A percentile compares a stretch with the other conserved stretches of the same genome.
Conservation (phyloP, 2,797 vertebrate genomes). For the Benthosema pterotum region DNA sequence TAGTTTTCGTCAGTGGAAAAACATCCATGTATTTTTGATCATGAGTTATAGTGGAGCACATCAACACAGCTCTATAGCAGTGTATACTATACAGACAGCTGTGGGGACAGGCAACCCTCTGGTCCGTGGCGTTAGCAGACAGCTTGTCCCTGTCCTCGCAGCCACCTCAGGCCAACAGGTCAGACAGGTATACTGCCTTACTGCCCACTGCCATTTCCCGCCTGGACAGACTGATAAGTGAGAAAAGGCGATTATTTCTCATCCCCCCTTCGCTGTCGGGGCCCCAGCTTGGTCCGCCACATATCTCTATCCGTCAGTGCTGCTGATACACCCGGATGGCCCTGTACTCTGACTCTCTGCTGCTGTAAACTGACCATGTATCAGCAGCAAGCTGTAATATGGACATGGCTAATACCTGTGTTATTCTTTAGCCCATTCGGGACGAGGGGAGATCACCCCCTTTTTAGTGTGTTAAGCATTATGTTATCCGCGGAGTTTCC, state of each 20-base stretch:
- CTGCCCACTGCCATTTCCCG: slow-evolving; percentile 48
- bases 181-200: slow-evolving; percentile 49
- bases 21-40: too few relatives aligned
- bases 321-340: slow-evolving; percentile 59
- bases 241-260: slow-evolving; percentile 73
- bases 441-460: too few relatives aligned
- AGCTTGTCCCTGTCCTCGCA: slow-evolving; percentile 28
- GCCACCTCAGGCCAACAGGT: slow-evolving; percentile 33
- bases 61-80: too few relatives aligned
- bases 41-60: too few relatives aligned
- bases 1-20: too few relatives aligned
- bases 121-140: slow-evolving; percentile 4
- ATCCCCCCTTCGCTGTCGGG: slow-evolving; percentile 25
- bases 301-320: slow-evolving; percentile 56
- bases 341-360: slow-evolving; percentile 41
- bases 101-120: slow-evolving; percentile 9
- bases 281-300: slow-evolving; percentile 51
- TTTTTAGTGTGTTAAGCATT: too few relatives aligned
- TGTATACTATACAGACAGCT: too few relatives aligned
- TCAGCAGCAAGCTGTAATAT: slow-evolving; percentile 64
- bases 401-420: slow-evolving; percentile 68
- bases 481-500: too few relatives aligned
- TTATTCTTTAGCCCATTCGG: too few relatives aligned
- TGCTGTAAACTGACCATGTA: slow-evolving; percentile 37
- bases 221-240: slow-evolving; percentile 72